These are phyloP conservation scores for Meiosimyza decipiens DNA, from an alignment of 2,888 invertebrate species.

Conservation along the genomic window DNA sequence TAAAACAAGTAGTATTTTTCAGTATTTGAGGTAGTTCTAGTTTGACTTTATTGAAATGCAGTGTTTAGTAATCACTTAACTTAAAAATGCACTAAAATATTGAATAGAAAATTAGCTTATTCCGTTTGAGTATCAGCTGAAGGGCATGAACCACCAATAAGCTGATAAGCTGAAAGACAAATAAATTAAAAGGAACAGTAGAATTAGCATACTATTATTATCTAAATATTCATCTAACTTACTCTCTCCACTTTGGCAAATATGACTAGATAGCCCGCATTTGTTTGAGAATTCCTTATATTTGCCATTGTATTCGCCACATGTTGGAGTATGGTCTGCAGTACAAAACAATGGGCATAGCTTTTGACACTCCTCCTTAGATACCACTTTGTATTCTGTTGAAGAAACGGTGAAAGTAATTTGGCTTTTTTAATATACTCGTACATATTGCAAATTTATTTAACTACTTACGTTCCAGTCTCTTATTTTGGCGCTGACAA, in stretches of 20 bases:
- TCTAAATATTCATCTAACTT: neutral
- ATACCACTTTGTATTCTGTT: constrained; percentile 6
- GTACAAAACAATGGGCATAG: constrained; percentile 18
- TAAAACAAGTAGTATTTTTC: too few relatives aligned
- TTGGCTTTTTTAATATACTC: too few relatives aligned
- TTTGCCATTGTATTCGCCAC: constrained; percentile 12
- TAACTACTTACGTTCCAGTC: constrained; percentile 7
- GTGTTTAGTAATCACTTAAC: too few relatives aligned
- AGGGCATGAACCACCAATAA: neutral
- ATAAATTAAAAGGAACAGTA: neutral
- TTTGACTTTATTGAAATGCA: too few relatives aligned
- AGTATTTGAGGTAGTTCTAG: too few relatives aligned
- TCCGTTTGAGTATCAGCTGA: too few relatives aligned
- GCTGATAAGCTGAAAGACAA: constrained; percentile 20
- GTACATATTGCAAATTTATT: neutral
- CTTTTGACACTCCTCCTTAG: constrained; percentile 23
- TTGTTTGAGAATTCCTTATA: constrained; percentile 7
- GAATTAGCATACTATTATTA: neutral
- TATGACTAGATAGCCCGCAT: neutral
- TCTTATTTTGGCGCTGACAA: constrained; percentile 31
- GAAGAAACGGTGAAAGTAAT: neutral
- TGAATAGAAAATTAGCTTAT: too few relatives aligned
- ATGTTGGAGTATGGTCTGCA: constrained; percentile 8
- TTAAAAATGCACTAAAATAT: too few relatives aligned
- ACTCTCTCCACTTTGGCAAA: constrained; percentile 27